A percentile compares a stretch with the other conserved stretches of the same genome.
These are phyloP conservation scores for Camponotus pennsylvanicus DNA, from an alignment of 1,140 invertebrate genomes.

Conservation along the genomic window DNA sequence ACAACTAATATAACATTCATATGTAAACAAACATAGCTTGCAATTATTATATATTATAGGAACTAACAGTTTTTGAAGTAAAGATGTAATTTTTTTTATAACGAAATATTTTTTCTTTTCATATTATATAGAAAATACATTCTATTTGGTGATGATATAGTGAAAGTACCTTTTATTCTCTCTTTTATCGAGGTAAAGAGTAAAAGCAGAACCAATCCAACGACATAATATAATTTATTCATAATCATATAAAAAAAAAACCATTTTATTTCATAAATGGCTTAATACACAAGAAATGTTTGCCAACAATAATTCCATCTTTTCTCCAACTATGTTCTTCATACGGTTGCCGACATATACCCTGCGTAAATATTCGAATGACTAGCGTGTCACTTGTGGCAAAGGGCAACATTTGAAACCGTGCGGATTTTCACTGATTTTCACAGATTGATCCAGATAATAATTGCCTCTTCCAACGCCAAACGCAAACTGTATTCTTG, in stretches of 20 bases:
- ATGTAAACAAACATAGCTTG: not conserved
- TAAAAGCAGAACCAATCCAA: slow-evolving; percentile 65
- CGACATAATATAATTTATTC: slow-evolving; percentile 83
- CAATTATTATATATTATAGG: not conserved
- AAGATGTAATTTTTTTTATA: slow-evolving; percentile 10
- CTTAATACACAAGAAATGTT: slow-evolving; percentile 73
- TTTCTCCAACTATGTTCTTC: slow-evolving; percentile 39
- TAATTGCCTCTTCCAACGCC: not conserved
- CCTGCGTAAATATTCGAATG: slow-evolving; percentile 70
- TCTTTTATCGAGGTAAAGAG: slow-evolving; percentile 18
- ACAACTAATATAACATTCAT: not conserved
- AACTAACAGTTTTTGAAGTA: slow-evolving; percentile 5
- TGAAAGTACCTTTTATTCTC: not conserved
- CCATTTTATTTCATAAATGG: slow-evolving; percentile 76
- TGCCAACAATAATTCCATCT: slow-evolving; percentile 75
- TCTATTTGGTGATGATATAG: not conserved
- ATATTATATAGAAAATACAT: not conserved
- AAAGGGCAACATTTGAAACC: slow-evolving; percentile 37
- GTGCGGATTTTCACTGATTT: slow-evolving; percentile 14
- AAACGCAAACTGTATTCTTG: slow-evolving; percentile 54
- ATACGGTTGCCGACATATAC: slow-evolving; percentile 62
- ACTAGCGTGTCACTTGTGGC: slow-evolving; percentile 62
- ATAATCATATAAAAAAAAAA: slow-evolving; percentile 81
- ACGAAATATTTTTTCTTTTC: not conserved
- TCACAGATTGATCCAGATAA: slow-evolving; percentile 41